Evolutionary conservation across 2,113 vertebrate species (phyloP), one percentile per base, ranked within the genome.

Genomic region (Epinephelus fuscoguttatus): DNA sequence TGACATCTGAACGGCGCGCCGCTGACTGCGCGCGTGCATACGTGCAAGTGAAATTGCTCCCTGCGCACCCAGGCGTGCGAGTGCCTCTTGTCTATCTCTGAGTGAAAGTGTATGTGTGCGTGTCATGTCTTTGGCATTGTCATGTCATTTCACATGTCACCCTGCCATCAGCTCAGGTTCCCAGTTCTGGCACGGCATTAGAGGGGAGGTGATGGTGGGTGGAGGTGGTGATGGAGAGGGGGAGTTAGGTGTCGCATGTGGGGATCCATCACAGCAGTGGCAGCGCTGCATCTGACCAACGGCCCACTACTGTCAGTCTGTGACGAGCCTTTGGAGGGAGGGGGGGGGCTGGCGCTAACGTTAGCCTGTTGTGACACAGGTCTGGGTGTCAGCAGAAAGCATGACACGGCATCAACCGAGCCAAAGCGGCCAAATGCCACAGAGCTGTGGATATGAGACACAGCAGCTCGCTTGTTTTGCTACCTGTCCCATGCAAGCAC

Each of bases 291-390:
- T 84, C 73, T 91, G 92, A 94, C 93, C 91, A 92, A 72, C 88
- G 92, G 91, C 92, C 94, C 81, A 92, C 94, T 93, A 89, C 91
- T 94, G 92, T 95, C 94, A 94, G 70, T 2, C n/a, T 40, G 85
- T 85, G 87, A 86, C 67, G 50, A 70, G 78, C 87, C 84, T 8
- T 45, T 8, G 11, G 11, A 11, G 8, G 40, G 40, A n/a, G 10
- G 40, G 6, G 33, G 40, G 19, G 70, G 87, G 83, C 77, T 52
- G 70, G 12, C 27, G 61, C 85, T 85, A 83, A 87, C 49, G 66
- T 50, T 90, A 85, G 90, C 90, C 69, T 55, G 66, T 88, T 91
- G 89, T 93, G 95, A 94, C 92, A 92, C 86, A 59, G 86, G 88
- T 76, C 77, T 37, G 78, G 82, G 86, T 87, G 92, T 95, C 93